These are phyloP conservation scores for Lepus europaeus DNA, from an alignment of 2,113 vertebrate genomes.

Conservation along the genomic window DNA sequence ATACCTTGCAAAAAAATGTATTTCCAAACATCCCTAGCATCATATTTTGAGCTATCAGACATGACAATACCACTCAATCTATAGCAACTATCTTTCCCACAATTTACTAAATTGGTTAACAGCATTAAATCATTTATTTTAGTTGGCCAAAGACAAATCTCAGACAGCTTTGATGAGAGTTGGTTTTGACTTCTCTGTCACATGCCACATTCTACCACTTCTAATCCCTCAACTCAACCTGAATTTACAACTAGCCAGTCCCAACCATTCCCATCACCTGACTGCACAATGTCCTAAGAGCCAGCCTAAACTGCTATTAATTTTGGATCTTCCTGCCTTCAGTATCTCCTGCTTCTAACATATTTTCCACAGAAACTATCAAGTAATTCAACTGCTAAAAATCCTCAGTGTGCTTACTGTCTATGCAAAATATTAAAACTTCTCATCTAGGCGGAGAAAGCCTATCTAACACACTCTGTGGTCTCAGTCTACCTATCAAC, in stretches of 20 bases:
- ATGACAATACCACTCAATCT: not conserved
- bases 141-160: conserved; percentile 47
- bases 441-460: not conserved
- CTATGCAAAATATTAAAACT: conserved; percentile 6
- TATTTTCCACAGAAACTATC: not conserved
- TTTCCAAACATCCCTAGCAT: not conserved
- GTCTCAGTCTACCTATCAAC: not conserved
- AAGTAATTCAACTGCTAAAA: conserved; percentile 34
- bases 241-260: conserved; percentile 28
- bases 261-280: not conserved
- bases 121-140: conserved; percentile 26
- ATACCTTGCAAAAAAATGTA: conserved; percentile 5
- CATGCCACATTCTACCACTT: not conserved
- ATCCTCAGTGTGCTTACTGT: not conserved
- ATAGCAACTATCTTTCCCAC: not conserved
- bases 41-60: not conserved
- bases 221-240: not conserved
- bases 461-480: not conserved
- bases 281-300: not conserved
- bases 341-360: conserved; percentile 38
- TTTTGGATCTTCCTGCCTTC: not conserved
- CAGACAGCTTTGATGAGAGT: not conserved
- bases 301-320: not conserved
- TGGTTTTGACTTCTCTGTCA: not conserved
- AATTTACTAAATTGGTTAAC: conserved; percentile 37